Percentiles rank a stretch among this genome's conserved stretches.
These are phyloP conservation scores for Gallinago paraguaiae DNA, from an alignment of 2,113 vertebrate species.

Conservation along the genomic window DNA sequence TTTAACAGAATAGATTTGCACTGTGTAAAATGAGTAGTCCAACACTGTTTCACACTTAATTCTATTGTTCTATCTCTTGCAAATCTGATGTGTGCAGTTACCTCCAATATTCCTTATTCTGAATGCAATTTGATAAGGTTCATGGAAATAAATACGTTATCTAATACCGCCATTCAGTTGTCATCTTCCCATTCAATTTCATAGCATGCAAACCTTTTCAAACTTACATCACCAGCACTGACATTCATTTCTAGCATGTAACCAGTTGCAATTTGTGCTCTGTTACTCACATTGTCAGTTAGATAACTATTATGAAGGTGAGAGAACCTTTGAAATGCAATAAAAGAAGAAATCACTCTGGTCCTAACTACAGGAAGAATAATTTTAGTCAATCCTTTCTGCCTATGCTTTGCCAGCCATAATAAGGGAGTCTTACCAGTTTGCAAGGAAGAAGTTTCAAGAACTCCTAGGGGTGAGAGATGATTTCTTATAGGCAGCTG, in stretches of 20 bases:
- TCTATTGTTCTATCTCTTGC: background rate
- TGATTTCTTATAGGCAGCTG: background rate
- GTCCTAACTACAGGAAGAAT: background rate
- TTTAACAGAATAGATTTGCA: background rate
- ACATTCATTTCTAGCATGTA: background rate
- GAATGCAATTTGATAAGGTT: background rate
- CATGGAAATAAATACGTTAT: background rate
- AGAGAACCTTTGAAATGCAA: background rate
- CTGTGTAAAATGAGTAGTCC: background rate
- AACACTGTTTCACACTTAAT: background rate
- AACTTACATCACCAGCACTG: background rate
- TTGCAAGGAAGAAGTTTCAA: background rate
- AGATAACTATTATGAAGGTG: background rate
- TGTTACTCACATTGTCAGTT: background rate
- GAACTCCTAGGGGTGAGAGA: background rate
- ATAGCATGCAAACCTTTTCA: background rate
- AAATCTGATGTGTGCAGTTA: background rate
- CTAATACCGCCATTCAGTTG: background rate
- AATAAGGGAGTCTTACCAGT: background rate
- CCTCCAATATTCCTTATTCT: background rate
- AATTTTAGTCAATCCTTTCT: background rate
- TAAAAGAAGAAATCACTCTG: background rate
- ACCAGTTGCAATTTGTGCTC: background rate
- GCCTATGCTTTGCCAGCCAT: background rate
- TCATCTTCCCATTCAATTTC: background rate